A percentile compares a stretch with the other conserved stretches of the same genome.
Conservation (phyloP, 1,140 invertebrate species). For the Eupeodes corollae region DNA sequence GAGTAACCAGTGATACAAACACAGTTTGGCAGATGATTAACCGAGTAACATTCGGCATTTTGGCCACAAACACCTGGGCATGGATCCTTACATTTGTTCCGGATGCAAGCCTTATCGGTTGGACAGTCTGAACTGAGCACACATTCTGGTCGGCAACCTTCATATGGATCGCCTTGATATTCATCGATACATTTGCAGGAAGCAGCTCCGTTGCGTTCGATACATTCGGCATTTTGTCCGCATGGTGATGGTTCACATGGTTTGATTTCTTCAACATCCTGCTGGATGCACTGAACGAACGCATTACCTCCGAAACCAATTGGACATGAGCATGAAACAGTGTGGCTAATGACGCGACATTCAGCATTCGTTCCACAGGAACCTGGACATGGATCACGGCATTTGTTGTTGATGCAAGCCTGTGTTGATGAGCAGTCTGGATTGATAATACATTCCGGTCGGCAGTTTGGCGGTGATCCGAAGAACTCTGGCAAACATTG, state of each 20-base stretch:
- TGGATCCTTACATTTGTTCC: constrained; percentile 64
- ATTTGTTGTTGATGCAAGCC: constrained; percentile 60
- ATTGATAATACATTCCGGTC: constrained; percentile 61
- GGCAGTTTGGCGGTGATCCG: constrained; percentile 61
- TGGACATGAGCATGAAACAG: constrained; percentile 59
- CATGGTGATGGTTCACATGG: constrained; percentile 60
- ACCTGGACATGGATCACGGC: constrained; percentile 56
- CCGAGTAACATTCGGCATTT: constrained; percentile 60
- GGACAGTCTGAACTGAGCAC: constrained; percentile 63
- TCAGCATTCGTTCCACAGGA: constrained; percentile 61
- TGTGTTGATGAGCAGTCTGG: constrained; percentile 57
- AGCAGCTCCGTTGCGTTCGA: constrained; percentile 51
- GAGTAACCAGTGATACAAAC: constrained; percentile 58
- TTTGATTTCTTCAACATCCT: constrained; percentile 33
- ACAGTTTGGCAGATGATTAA: constrained; percentile 62
- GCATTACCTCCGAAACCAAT: constrained; percentile 60
- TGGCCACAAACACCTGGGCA: constrained; percentile 63
- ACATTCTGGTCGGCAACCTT: constrained; percentile 64
- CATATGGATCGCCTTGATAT: constrained; percentile 60
- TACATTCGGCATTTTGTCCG: constrained; percentile 55
- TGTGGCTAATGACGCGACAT: constrained; percentile 60
- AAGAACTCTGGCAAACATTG: constrained; percentile 56
- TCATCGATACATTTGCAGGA: constrained; percentile 57
- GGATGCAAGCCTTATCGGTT: constrained; percentile 54
- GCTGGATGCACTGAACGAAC: constrained; percentile 52